A percentile compares a stretch with the other conserved stretches of the same genome.
Evolutionary conservation across 2,888 invertebrate species (phyloP).

Genomic region (Ectobius pallidus): DNA sequence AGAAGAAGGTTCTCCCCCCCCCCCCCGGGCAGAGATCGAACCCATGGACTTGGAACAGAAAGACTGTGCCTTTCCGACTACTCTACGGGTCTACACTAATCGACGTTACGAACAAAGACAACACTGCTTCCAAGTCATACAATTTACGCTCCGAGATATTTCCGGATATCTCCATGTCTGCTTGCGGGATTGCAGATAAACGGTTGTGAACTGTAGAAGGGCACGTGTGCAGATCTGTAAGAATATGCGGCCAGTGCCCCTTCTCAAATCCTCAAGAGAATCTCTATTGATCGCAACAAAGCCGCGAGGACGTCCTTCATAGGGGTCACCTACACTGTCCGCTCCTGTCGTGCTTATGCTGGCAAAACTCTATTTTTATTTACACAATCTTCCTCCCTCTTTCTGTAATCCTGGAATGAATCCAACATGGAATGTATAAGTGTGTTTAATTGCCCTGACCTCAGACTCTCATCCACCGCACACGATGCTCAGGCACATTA

Average conservation of each 20-base stretch:
- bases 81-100: no score
- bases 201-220: no score
- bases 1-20: no score
- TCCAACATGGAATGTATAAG: conserved; percentile 2
- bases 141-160: no score
- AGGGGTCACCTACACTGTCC: conserved; percentile 12
- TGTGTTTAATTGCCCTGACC: neutral
- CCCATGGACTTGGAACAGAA: no score
- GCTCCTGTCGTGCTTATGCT: neutral
- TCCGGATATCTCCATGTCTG: no score
- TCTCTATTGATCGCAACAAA: conserved; percentile 14
- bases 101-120: no score
- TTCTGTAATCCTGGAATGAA: neutral
- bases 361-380: neutral
- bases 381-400: neutral
- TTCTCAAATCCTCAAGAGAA: neutral
- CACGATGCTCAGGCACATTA: neutral
- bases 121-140: no score
- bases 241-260: conserved; percentile 3
- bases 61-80: no score
- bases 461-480: neutral
- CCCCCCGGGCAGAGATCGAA: no score
- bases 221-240: neutral
- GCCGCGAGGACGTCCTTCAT: neutral
- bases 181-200: no score